Conservation (phyloP, 2,113 vertebrate species). For the Eleginops maclovinus region DNA sequence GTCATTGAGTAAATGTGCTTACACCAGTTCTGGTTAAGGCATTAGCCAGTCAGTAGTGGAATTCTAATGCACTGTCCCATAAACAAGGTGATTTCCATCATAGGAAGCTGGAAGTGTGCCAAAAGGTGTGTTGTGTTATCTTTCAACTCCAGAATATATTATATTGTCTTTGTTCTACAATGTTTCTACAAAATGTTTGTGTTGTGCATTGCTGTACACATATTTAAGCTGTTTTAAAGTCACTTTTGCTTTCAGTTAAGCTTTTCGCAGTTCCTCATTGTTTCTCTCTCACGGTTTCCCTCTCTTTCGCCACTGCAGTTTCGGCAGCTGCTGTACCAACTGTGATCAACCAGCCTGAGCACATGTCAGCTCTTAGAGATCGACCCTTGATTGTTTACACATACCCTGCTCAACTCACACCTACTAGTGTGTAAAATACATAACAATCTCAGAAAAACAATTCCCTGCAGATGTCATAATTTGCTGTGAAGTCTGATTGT, state of each 20-base stretch:
- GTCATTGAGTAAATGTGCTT: neutral
- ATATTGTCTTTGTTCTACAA: neutral
- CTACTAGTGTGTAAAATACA: constrained; percentile 47
- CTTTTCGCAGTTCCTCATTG: constrained; percentile 57
- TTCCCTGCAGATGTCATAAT: neutral
- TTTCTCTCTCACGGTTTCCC: constrained; percentile 44
- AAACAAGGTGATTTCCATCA: constrained; percentile 33
- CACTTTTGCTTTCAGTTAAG: constrained; percentile 74
- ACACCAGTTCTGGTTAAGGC: neutral
- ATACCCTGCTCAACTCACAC: neutral
- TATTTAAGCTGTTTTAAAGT: neutral
- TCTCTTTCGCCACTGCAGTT: neutral
- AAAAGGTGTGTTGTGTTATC: neutral
- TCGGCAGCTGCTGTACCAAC: neutral
- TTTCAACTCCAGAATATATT: constrained; percentile 29
- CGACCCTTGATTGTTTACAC: neutral
- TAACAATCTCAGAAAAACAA: neutral
- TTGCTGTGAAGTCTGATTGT: neutral
- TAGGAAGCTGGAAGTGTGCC: constrained; percentile 2
- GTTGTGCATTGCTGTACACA: neutral
- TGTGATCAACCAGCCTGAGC: constrained; percentile 12
- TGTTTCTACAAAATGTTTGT: neutral
- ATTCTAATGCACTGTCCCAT: constrained; percentile 3
- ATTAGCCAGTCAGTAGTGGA: neutral
- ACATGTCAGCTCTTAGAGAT: constrained; percentile 12